Conservation (phyloP, 1,140 invertebrate species). For the Drosophila punjabiensis region DNA sequence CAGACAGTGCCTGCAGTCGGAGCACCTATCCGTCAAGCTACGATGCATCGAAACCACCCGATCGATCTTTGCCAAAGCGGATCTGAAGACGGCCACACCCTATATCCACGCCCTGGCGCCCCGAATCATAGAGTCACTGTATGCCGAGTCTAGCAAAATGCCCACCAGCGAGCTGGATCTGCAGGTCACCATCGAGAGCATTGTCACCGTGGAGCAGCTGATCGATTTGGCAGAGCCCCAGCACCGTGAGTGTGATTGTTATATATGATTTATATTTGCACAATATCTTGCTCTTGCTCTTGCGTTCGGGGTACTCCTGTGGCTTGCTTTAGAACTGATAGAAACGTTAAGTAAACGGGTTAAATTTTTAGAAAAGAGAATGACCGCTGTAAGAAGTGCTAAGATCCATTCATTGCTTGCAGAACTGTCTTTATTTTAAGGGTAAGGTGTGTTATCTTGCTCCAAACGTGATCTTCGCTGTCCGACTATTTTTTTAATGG, state of each 20-base stretch:
- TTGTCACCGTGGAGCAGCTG: conserved; percentile 90
- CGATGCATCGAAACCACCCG: conserved; percentile 92
- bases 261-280: not conserved
- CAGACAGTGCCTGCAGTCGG: conserved; percentile 93
- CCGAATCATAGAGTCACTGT: conserved; percentile 90
- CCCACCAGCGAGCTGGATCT: conserved; percentile 88
- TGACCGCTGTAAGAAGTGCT: too few relatives aligned
- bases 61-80: conserved; percentile 91
- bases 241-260: conserved; percentile 88
- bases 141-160: conserved; percentile 88
- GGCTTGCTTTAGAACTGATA: not conserved
- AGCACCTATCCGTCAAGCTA: conserved; percentile 88
- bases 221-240: conserved; percentile 91
- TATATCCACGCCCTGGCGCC: conserved; percentile 94
- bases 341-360: not conserved
- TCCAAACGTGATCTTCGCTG: not conserved
- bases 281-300: conserved; percentile 1
- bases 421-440: not conserved
- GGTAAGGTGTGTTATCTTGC: not conserved
- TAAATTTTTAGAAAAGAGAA: not conserved
- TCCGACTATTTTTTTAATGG: not conserved
- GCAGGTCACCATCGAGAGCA: conserved; percentile 89
- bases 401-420: not conserved
- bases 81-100: conserved; percentile 89
- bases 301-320: conserved; percentile 23